Evolutionary conservation across 2,888 invertebrate species (phyloP), one percentile per base, ranked within the genome.

Genomic region (Nasonia oneida): DNA sequence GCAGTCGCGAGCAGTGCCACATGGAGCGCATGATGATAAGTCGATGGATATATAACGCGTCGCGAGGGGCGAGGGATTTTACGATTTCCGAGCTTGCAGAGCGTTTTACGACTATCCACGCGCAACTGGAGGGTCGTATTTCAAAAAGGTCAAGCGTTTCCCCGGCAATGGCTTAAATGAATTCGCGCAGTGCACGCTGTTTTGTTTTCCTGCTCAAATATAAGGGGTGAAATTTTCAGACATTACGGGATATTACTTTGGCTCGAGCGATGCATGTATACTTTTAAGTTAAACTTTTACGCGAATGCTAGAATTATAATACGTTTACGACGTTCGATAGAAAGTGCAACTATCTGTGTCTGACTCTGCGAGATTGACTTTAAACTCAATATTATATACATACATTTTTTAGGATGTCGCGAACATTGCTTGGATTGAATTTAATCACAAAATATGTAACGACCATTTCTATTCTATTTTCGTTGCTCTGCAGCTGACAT

Each of bases 11-110:
- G 23, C 23, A 23, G 23, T 23, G 86, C 86, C 78, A 84, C 73
- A 79, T 67, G 10, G 50, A 3, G 67, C 67, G 83, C 78, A 71
- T 76, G 81, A 85, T 75, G 83, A 86, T 87, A 87, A 84, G 83
- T 74, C 82, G 67, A 77, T 77, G 80, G 67, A 23, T 76, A 53
- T 76, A 77, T 47, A 61, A 71, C 75, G 18, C 33, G 39, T 42
- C 42, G 12, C 42, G n/a, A 23, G 23, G 47, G 10, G 50, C 42
- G 50, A 42, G 71, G 37, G 77, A 50, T 78, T 85, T 85, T 85
- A 85, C 82, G 83, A 81, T 86, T 86, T 81, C 77, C 81, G 53
- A 39, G 75, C 73, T 23, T 70, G 74, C 71, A 6, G 10, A 15
- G 50, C 83, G 61, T 79, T 82, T 84, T 84, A 84, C 79, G 79